These are phyloP conservation scores for Tenualosa ilisha DNA, from an alignment of 2,797 vertebrate genomes.

Conservation along the genomic window DNA sequence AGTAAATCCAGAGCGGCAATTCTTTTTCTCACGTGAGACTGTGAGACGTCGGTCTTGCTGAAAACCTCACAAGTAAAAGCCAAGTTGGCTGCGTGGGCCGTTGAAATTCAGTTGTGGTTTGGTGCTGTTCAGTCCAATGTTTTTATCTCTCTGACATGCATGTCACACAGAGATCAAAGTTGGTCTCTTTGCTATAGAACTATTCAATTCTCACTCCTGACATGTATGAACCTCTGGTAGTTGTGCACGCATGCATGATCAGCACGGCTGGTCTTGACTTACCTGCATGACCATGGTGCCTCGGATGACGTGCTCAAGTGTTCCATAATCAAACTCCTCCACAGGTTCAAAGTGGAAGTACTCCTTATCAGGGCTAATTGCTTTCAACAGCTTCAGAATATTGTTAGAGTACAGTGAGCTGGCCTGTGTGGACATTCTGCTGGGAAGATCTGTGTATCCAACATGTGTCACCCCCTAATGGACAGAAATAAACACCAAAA, in stretches of 20 bases:
- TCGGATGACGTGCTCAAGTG: constrained; percentile 77
- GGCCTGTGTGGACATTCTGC: constrained; percentile 81
- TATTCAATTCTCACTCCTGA: not conserved
- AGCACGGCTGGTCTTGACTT: constrained; percentile 32
- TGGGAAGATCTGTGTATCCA: constrained; percentile 82
- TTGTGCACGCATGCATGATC: not conserved
- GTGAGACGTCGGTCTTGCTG: constrained; percentile 46
- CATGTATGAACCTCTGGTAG: not conserved
- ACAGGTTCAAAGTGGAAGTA: constrained; percentile 81
- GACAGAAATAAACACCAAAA: constrained; percentile 13
- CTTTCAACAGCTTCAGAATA: constrained; percentile 86
- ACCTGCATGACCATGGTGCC: constrained; percentile 79
- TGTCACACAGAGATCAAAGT: not conserved
- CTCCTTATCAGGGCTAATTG: constrained; percentile 81
- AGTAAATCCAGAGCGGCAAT: constrained; percentile 60
- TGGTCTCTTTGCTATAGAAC: not conserved
- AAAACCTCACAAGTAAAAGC: constrained; percentile 38
- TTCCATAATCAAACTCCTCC: constrained; percentile 78
- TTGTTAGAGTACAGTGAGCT: constrained; percentile 86
- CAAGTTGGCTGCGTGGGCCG: constrained; percentile 6
- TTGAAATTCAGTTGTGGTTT: not conserved
- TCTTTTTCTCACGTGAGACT: constrained; percentile 48
- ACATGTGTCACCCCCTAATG: constrained; percentile 83
- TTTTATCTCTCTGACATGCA: not conserved
- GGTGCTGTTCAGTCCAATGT: not conserved